Base-by-base conservation (phyloP, 1,140 invertebrate species). In the Paralvinella palmiformis region DNA sequence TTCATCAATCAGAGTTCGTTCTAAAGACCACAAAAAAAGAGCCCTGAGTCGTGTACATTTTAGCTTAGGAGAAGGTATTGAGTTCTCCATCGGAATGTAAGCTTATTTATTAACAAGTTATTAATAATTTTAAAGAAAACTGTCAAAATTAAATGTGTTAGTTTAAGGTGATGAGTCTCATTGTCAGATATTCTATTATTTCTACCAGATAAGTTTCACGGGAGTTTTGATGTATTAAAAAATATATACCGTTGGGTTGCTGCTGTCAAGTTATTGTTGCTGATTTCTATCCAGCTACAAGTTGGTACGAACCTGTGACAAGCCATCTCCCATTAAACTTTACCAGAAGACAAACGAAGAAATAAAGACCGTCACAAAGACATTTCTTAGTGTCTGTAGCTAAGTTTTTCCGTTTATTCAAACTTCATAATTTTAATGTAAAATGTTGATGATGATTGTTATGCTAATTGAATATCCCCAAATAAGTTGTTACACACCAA, bases 301-400 rank as follows among this genome's bases (percentile, higher is more conserved):
- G 33, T 59, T 81, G 7, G 71, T 78, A 3, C 64, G 78, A 58
- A 67, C 71, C 27, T 76, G 76, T 66, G 59, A 64, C 2, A 81
- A 79, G 69, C 81, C 83, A 4, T 69, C 65, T 44, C 68, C 76
- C 44, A 73, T 81, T 1, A 81, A 81, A 68, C 68, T 84, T 24
- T 74, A 75, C 52, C 80, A 80, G 67, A 75, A 75, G 59, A 81
- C 77, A 15, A 83, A 84, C 73, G 79, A 82, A 44, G 78, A 82
- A 66, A 55, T 84, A 32, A 79, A 78, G 66, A 75, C 69, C 27
- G 69, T 75, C 62, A 81, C 72, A 36, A 76, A 74, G 45, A 66
- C 65, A 27, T 78, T 66, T 53, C 59, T 67, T 17, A 58, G 53
- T 35, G 64, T 66, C 7, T 2, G 55, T 32, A n/a, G n/a, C n/a